Evolutionary conservation across 2,888 invertebrate genomes (phyloP), one percentile per base, ranked within the genome.

Genomic region (Tetragnatha montana): DNA sequence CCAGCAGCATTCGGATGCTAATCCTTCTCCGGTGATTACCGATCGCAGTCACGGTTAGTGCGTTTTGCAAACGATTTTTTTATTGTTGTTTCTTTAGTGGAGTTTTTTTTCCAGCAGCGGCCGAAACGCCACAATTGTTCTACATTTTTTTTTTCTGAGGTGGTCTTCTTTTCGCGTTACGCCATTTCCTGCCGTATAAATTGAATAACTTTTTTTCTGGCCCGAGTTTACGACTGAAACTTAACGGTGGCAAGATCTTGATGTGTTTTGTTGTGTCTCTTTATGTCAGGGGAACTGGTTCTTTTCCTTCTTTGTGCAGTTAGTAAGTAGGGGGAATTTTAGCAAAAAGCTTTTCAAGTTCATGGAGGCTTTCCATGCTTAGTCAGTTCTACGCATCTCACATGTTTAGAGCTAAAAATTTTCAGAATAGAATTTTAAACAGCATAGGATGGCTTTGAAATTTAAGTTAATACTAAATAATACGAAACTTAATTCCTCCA

Each of bases 51-150:
- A 85, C 85, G 85, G 85, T 79, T 78, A 78, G 71, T 78, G 78
- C 49, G 71, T 79, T 85, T 85, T 85, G 85, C 78, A 85, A 85
- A 85, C 78, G 78, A 85, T 85, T 81, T 81, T 76, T 76, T 76
- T 76, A 74, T 74, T 74, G 22, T 68, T 80, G 22, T 49, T 76
- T 69, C 47, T 50, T 49, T 17, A n/a, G 1, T 35, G 4, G 2
- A 17, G 12, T n/a, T 75, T 75, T 76, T 81, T 51, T 12, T 12
- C n/a, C n/a, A n/a, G n/a, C n/a, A n/a, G n/a, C n/a, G 69, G 75
- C 84, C 84, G 75, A 84, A 84, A 84, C 60, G 69, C 76, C 75
- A 84, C 69, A 75, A 84, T 76, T 84, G 84, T 84, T 73, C 84
- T 49, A 76, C 19, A 68, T 76, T 69, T 69, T 49, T 69, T 75